phyloP scores from a whole-genome alignment of 2,797 vertebrate species.

The Poeciliopsis paucimaculata region DNA sequence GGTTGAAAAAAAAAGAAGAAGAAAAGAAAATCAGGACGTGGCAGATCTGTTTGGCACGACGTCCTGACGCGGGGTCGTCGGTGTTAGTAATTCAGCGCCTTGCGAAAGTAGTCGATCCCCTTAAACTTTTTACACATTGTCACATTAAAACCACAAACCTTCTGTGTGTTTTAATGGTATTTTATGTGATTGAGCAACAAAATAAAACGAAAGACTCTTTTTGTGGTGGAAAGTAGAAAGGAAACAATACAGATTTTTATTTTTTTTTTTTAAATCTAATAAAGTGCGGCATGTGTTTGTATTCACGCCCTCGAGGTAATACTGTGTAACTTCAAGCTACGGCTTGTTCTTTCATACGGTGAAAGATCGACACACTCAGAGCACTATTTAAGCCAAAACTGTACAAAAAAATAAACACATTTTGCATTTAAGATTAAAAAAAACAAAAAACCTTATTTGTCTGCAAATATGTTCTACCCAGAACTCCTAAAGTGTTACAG shows the following conservation, averaged over 20 bases:
- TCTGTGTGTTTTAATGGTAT: background rate
- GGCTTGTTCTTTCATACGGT: background rate
- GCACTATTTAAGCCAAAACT: too few relatives aligned
- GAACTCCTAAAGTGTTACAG: too few relatives aligned
- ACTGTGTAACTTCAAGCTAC: too few relatives aligned
- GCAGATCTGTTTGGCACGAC: conserved; percentile 6
- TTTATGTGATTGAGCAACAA: background rate
- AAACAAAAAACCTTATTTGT: too few relatives aligned
- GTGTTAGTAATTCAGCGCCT: conserved; percentile 3
- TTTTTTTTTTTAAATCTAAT: background rate
- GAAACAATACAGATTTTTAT: background rate
- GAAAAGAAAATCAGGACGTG: background rate
- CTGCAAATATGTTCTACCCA: too few relatives aligned
- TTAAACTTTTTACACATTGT: background rate
- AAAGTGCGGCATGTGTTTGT: background rate
- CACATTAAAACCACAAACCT: conserved; percentile 1
- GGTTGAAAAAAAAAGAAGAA: conserved; percentile 13
- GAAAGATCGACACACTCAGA: too few relatives aligned
- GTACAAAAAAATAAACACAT: background rate
- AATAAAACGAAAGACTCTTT: background rate
- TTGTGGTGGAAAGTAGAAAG: background rate
- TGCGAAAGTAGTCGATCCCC: background rate
- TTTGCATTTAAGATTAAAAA: background rate
- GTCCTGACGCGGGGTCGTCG: conserved; percentile 22
- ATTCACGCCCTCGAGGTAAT: background rate